A percentile compares a stretch with the other conserved stretches of the same genome.
phyloP scores from a whole-genome alignment of 2,888 invertebrate genomes.

The Eupithecia centaureata region DNA sequence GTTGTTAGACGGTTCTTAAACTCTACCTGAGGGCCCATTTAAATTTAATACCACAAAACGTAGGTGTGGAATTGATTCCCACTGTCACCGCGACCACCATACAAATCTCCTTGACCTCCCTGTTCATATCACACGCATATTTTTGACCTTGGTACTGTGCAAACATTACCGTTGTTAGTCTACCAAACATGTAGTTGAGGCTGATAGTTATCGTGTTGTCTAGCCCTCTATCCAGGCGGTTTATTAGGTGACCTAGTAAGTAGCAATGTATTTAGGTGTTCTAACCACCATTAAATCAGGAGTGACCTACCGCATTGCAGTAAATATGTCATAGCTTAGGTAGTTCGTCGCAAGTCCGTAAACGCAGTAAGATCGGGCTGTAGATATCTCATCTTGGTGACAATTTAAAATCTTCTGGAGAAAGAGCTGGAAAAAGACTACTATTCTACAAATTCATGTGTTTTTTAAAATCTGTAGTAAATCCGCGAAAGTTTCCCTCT shows the following conservation, averaged over 20 bases:
- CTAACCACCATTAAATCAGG: slow-evolving; percentile 4
- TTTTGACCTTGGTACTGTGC: not conserved
- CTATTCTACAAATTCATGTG: not conserved
- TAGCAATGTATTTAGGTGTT: not conserved
- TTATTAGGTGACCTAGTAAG: not conserved
- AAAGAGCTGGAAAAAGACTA: not conserved
- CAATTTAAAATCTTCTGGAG: not conserved
- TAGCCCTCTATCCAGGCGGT: not conserved
- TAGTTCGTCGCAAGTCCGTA: not conserved
- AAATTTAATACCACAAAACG: not conserved
- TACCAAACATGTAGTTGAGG: not conserved
- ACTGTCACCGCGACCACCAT: not conserved
- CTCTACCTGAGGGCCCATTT: not conserved
- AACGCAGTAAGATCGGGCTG: not conserved
- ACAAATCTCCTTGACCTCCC: not conserved
- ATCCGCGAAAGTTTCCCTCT: slow-evolving; percentile 25
- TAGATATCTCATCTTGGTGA: not conserved
- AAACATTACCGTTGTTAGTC: not conserved
- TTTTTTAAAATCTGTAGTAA: not conserved
- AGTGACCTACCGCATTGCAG: slow-evolving; percentile 7
- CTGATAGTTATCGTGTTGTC: not conserved
- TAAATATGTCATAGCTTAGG: not conserved
- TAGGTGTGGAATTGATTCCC: not conserved
- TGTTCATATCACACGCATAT: not conserved
- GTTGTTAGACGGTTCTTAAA: not conserved